Percentiles rank a stretch among this genome's conserved stretches.
Conservation (phyloP, 2,113 vertebrate species). For the Quiscalus mexicanus region DNA sequence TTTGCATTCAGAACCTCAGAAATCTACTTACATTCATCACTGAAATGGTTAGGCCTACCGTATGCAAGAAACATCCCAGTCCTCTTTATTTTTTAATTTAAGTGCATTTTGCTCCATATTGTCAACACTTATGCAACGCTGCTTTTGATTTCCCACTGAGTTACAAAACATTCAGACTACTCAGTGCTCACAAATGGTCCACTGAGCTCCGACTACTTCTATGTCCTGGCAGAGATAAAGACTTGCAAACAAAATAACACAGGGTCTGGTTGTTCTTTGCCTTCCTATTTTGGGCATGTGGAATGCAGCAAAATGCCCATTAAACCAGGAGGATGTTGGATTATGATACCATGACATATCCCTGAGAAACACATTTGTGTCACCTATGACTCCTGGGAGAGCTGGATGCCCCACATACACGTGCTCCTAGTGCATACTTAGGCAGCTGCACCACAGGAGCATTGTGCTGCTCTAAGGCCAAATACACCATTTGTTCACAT, state of each 20-base stretch:
- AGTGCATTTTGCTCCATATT: slow-evolving; percentile 56
- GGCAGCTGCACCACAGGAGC: neutral
- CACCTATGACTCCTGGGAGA: neutral
- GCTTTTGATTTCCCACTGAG: neutral
- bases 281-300: neutral
- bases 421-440: fast-evolving
- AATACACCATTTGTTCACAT: neutral
- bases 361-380: neutral
- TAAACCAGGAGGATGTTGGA: neutral
- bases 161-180: neutral
- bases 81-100: slow-evolving; percentile 18
- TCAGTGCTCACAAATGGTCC: neutral
- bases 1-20: slow-evolving; percentile 63
- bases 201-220: neutral
- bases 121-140: neutral
- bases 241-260: neutral
- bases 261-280: neutral
- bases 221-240: neutral
- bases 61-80: neutral
- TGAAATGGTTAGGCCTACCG: neutral
- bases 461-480: neutral
- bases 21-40: slow-evolving; percentile 68
- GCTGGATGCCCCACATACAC: neutral
- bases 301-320: neutral
- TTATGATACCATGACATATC: neutral